Percentiles rank a stretch among this genome's conserved stretches.
Conservation (phyloP, 2,888 invertebrate genomes). For the Drosophila peninsularis region DNA sequence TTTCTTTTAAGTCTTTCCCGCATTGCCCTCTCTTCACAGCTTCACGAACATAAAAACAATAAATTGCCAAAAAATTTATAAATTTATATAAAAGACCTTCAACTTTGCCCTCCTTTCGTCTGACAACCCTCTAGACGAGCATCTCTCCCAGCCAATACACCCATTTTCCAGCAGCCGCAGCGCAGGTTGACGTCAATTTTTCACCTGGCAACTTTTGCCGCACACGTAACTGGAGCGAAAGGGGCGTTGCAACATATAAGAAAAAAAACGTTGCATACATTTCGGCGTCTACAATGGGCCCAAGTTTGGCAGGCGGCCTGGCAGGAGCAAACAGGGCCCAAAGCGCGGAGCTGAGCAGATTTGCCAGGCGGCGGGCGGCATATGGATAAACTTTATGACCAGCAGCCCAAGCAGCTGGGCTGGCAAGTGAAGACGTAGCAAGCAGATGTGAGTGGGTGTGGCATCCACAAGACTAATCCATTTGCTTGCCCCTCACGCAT, state of each 20-base stretch:
- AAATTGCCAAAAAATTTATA: background rate
- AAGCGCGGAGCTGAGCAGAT: conserved; percentile 1
- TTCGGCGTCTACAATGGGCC: conserved; percentile 41
- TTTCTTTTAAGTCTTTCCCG: no score
- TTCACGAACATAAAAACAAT: no score
- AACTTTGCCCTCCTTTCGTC: background rate
- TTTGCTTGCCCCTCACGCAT: conserved; percentile 76
- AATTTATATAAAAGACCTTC: background rate
- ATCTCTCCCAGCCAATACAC: background rate
- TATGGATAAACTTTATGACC: conserved; percentile 66
- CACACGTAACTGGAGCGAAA: conserved; percentile 24
- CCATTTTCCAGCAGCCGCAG: accelerated
- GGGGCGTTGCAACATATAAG: conserved; percentile 5
- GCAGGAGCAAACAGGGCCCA: conserved; percentile 37
- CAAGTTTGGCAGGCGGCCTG: conserved; percentile 47
- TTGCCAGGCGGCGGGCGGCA: conserved; percentile 47
- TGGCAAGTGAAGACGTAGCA: no score
- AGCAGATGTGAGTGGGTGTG: background rate
- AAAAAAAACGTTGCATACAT: conserved; percentile 47
- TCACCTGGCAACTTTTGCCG: conserved; percentile 36
- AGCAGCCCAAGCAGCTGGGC: background rate
- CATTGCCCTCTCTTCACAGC: no score
- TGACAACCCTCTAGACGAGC: background rate
- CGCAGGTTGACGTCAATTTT: conserved; percentile 22
- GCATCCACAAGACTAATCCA: conserved; percentile 55